phyloP scores from a whole-genome alignment of 2,113 vertebrate genomes.

The Pedetes capensis region DNA sequence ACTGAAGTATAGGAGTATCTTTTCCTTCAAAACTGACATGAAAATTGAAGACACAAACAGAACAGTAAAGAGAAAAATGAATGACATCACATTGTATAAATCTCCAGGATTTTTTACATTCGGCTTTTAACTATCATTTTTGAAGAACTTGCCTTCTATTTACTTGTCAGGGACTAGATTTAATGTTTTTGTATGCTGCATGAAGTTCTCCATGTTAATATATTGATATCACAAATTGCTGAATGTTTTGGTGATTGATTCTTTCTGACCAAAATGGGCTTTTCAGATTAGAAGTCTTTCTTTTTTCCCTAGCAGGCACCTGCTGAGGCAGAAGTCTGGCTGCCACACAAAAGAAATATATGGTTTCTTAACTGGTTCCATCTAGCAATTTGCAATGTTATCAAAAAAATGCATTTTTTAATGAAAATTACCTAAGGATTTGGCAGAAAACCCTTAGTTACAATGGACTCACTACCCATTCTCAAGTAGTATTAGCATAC shows the following conservation, averaged over 20 bases:
- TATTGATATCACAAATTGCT: slow-evolving; percentile 84
- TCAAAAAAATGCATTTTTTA: slow-evolving; percentile 76
- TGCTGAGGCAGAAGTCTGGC: slow-evolving; percentile 82
- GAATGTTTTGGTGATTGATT: slow-evolving; percentile 82
- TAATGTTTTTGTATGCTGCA: slow-evolving; percentile 72
- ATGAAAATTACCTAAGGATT: slow-evolving; percentile 82
- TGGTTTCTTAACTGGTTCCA: slow-evolving; percentile 71
- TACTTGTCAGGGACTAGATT: slow-evolving; percentile 78
- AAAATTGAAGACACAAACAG: slow-evolving; percentile 69
- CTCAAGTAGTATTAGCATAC: slow-evolving; percentile 75
- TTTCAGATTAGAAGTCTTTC: slow-evolving; percentile 79
- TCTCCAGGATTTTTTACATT: slow-evolving; percentile 74
- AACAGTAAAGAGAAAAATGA: slow-evolving; percentile 70
- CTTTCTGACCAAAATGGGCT: slow-evolving; percentile 81
- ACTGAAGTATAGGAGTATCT: slow-evolving; percentile 42
- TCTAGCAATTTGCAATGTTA: slow-evolving; percentile 75
- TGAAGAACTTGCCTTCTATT: slow-evolving; percentile 77
- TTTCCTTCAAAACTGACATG: neutral
- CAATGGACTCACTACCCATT: slow-evolving; percentile 71
- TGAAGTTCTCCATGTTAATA: slow-evolving; percentile 76
- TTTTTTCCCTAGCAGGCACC: slow-evolving; percentile 68
- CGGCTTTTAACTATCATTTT: slow-evolving; percentile 76
- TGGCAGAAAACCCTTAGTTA: slow-evolving; percentile 71
- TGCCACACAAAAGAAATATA: slow-evolving; percentile 78
- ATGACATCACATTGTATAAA: slow-evolving; percentile 69